Evolutionary conservation across 2,888 invertebrate genomes (phyloP), one percentile per base, ranked within the genome.

Genomic region (Eledone cirrhosa): DNA sequence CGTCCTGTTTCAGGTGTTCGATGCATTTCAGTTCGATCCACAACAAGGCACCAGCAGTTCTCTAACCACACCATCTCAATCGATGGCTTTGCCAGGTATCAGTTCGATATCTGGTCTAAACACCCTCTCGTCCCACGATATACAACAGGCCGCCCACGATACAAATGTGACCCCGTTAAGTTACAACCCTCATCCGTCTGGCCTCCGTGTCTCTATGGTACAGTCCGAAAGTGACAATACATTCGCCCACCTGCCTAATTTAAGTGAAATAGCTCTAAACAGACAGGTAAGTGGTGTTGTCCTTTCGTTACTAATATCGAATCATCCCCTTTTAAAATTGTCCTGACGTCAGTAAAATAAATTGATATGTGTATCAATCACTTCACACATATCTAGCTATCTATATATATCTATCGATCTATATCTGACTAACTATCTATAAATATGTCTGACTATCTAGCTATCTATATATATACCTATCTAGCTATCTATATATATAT

Each of bases 1-100:
- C 47, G 76, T 76, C 48, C 76, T 76, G 14, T 76, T 76, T 27
- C 76, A 76, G 47, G 76, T 76, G 19, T 76, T 48, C 19, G 76
- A 76, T 48, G 76, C 76, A 19, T 76, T 76, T 19, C 76, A 76
- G 27, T 48, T 47, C 47, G 41, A 47, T 27, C 47, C 41, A n/a
- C 76, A 41, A 19, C 76, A 76, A n/a, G 29, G 48, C 4, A 47
- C 29, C 48, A 48, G 48, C 27, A 11, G 41, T 27, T 19, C 24
- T 29, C 5, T 27, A n/a, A n/a, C 72, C 2, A 72, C 41, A 0
- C 33, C 33, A n/a, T 31, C 72, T 41, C 67, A 67, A 13, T 27
- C 65, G 65, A 29, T 72, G 13, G 33, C 72, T 4, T 41, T 72
- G 72, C 13, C 72, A 13, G 72, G 72, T 14, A 33, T 72, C 31